Base-by-base conservation (phyloP, 2,888 invertebrate species). In the Chloroclysta siterata region DNA sequence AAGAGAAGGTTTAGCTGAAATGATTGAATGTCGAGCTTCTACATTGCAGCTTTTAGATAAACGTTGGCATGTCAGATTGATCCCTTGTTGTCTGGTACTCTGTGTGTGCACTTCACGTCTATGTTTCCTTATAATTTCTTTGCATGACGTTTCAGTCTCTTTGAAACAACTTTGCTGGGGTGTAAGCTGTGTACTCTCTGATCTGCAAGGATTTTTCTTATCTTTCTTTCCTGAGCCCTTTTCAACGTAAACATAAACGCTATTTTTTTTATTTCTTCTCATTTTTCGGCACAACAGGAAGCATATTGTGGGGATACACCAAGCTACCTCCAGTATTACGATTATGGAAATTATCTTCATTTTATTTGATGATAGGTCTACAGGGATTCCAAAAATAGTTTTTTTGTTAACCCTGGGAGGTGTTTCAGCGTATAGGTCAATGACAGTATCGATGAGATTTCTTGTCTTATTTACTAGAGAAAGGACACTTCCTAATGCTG, bases 401-500 rank as follows among this genome's bases (percentile, higher is more conserved):
- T 46, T 33, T 52, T 61, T 73, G 28, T 47, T 60, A 0, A 13
- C 8, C 3, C 15, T 5, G 15, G 39, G 33, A 47, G 10, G 4
- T 7, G 22, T 13, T 7, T 41, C 48, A 50, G 14, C 69, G n/a
- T 71, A 75, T 52, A 69, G 36, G 17, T 69, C 66, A 28, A 70
- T 46, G 47, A 71, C 53, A 7, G 46, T 60, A 50, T 70, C 71
- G 39, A 65, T 68, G 10, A 71, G 42, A 5, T 69, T 66, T 48
- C 69, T 74, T 6, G 84, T 79, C 53, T 63, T 78, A 65, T 88
- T 87, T 0, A 85, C 66, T 55, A 91, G 72, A 15, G 87, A 79
- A 0, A 94, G 79, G 0, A 94, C 87, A 66, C 89, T 89, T 4
- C 92, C 93, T 7, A 94, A 87, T 4, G 90, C 94, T 4, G 94